phyloP scores from a whole-genome alignment of 2,888 invertebrate genomes.

The Crematogaster levior region DNA sequence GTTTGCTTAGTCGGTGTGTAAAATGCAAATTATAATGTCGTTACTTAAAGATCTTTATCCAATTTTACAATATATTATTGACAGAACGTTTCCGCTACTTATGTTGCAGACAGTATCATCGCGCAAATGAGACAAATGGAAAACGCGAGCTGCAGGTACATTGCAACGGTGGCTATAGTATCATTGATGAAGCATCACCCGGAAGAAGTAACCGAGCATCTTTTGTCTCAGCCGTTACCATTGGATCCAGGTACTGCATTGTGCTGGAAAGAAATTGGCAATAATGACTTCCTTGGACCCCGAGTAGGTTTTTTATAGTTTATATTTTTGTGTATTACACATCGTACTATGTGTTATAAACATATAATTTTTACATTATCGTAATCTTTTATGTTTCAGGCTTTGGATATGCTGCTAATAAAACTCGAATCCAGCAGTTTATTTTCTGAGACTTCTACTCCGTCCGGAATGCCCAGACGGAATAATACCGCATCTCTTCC shows the following conservation, averaged over 20 bases:
- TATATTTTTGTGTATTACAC: background rate
- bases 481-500: constrained; percentile 76
- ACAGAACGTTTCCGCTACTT: constrained; percentile 8
- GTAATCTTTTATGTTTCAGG: constrained; percentile 63
- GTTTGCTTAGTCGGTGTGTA: constrained; percentile 78
- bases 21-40: constrained; percentile 1
- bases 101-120: constrained; percentile 78
- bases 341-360: background rate
- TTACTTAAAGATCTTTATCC: background rate
- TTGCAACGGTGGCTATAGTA: constrained; percentile 77
- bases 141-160: constrained; percentile 77
- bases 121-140: constrained; percentile 81
- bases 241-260: constrained; percentile 79
- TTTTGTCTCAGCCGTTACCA: constrained; percentile 80
- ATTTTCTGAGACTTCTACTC: constrained; percentile 69
- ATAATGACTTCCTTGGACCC: constrained; percentile 73
- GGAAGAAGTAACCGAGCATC: constrained; percentile 78
- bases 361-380: background rate
- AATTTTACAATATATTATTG: background rate
- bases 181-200: constrained; percentile 78
- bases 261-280: constrained; percentile 82
- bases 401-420: constrained; percentile 75
- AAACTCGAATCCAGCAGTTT: constrained; percentile 76
- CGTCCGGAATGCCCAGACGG: constrained; percentile 63
- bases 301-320: constrained; percentile 72